phyloP scores from a whole-genome alignment of 2,888 invertebrate species.

The Apeira syringaria region DNA sequence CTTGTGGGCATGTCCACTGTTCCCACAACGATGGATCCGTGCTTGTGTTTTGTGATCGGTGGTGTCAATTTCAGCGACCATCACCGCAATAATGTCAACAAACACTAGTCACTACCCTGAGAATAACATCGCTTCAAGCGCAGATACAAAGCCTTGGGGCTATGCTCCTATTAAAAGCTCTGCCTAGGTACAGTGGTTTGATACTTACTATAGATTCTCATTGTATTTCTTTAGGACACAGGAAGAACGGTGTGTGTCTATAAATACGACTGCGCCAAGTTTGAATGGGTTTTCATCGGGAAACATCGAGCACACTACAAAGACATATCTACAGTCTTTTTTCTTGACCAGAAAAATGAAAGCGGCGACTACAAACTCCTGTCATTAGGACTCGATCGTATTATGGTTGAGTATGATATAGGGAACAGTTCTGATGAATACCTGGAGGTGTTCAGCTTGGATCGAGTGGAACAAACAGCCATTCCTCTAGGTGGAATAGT shows the following conservation, averaged over 20 bases:
- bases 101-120: too few relatives aligned
- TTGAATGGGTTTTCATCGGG: slow-evolving; percentile 81
- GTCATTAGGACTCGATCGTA: slow-evolving; percentile 84
- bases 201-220: too few relatives aligned
- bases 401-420: slow-evolving; percentile 84
- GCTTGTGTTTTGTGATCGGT: too few relatives aligned
- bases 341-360: slow-evolving; percentile 63
- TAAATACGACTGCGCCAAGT: slow-evolving; percentile 55
- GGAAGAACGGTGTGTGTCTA: slow-evolving; percentile 78
- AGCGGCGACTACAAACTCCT: slow-evolving; percentile 72
- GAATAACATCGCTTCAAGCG: too few relatives aligned
- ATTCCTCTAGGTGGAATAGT: slow-evolving; percentile 77
- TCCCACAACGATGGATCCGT: too few relatives aligned
- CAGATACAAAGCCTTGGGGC: too few relatives aligned
- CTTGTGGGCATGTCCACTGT: too few relatives aligned
- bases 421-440: slow-evolving; percentile 64
- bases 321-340: slow-evolving; percentile 81
- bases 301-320: slow-evolving; percentile 85
- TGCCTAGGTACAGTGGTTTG: too few relatives aligned
- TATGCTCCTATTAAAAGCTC: too few relatives aligned
- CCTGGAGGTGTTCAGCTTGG: slow-evolving; percentile 68
- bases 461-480: slow-evolving; percentile 86
- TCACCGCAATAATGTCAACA: too few relatives aligned
- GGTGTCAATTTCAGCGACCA: too few relatives aligned
- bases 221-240: slow-evolving; percentile 67